Base-by-base conservation (phyloP, 2,888 invertebrate genomes). In the Pollenia griseotomentosa region DNA sequence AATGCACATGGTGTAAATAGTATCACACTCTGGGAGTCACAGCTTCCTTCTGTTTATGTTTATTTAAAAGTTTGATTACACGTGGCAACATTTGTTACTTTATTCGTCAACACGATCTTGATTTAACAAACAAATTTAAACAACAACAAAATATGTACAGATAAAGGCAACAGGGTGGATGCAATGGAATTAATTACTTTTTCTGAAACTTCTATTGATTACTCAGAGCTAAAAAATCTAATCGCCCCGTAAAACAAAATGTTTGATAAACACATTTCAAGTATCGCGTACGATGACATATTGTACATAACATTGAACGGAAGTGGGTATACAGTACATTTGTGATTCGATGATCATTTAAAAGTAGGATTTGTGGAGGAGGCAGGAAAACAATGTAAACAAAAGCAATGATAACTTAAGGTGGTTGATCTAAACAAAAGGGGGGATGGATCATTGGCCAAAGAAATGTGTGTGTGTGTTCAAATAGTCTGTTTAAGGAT, bases 1-100 rank as follows among this genome's bases (percentile, higher is more conserved):
- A 48, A 63, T 77, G 40, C 74, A 65, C 40, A 70, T 70, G 66
- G 65, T 81, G 65, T 66, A 63, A 81, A 65, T 81, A 70, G 44
- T 55, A 65, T 71, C 71, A 65, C 65, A 80, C 65, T 57, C 57
- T 75, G 12, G 44, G n/a, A 46, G 51, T 40, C 51, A 61, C 65
- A 70, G 44, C 19, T 42, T 51, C 46, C 16, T 46, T 70, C 63
- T 55, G 33, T 66, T 44, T n/a, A 12, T 70, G 23, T 75, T 16
- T 2, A 16, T 23, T n/a, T 19, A 11, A 51, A 14, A 44, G n/a
- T 70, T 63, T 51, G 53, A 75, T 59, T 59, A 80, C 86, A 86
- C 86, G 83, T 86, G 83, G 70, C 79, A 80, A 71, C 79, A 86
- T 80, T 83, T 86, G 79, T 63, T 71, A 14, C 19, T 68, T 75